A percentile compares a stretch with the other conserved stretches of the same genome.
These are phyloP conservation scores for Falco berigora DNA, from an alignment of 2,797 vertebrate species.

Conservation along the genomic window DNA sequence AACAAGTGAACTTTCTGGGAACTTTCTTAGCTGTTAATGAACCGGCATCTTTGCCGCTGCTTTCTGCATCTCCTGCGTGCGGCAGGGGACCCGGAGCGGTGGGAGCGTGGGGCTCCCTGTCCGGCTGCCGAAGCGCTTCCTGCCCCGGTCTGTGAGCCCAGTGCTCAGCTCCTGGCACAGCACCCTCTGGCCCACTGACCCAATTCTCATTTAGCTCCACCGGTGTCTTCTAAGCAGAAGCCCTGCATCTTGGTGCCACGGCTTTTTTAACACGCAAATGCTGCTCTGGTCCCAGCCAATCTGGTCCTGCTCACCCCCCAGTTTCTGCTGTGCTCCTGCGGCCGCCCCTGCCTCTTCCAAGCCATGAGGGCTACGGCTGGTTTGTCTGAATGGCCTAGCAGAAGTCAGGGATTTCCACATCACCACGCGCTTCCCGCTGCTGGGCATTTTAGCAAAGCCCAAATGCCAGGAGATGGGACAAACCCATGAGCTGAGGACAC, in stretches of 20 bases:
- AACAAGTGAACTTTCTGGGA: background rate
- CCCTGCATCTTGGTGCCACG: background rate
- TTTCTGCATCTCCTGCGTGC: background rate
- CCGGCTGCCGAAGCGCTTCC: background rate
- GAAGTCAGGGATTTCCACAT: background rate
- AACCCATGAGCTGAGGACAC: background rate
- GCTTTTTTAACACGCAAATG: background rate
- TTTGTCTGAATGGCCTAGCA: background rate
- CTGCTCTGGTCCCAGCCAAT: background rate
- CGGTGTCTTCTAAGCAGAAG: background rate
- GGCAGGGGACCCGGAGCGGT: too few relatives aligned
- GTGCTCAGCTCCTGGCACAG: background rate
- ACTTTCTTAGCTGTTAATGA: background rate
- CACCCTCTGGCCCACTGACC: background rate
- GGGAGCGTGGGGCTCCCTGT: background rate
- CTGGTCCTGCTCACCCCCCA: background rate
- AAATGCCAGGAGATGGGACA: background rate
- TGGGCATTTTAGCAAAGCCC: background rate
- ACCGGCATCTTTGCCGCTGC: background rate
- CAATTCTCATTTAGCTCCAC: background rate
- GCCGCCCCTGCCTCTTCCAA: background rate
- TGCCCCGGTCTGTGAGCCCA: background rate
- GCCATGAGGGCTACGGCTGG: background rate
- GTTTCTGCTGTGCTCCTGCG: background rate
- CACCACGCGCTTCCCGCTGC: background rate